Base-by-base conservation (phyloP, 2,888 invertebrate species). In the Drosophila phalerata region DNA sequence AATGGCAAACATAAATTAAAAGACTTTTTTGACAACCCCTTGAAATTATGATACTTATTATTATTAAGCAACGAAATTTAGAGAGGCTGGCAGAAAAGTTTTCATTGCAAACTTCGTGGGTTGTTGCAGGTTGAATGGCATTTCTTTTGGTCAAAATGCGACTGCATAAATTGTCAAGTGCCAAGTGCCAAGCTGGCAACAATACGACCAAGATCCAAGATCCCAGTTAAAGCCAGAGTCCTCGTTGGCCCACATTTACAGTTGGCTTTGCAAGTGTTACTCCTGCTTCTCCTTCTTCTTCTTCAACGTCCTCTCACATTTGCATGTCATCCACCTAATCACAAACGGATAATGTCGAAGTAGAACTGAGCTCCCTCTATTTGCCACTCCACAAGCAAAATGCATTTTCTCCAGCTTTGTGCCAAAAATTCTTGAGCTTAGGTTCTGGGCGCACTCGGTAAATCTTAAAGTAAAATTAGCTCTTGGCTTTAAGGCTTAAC, bases 1-100 rank as follows among this genome's bases (percentile, higher is more conserved):
- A 85, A 86, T 83, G 88, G 85, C 82, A 79, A 78, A 84, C 89
- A 85, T 85, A 85, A 85, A 85, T 85, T 85, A 88, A 88, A 86
- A 84, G 82, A 87, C 79, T 85, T 88, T 88, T 83, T 85, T 84
- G 85, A 85, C 85, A 88, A 84, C 87, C 85, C 81, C 85, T 84
- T 88, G 85, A 84, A 85, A 85, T 85, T 85, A 85, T 85, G 88
- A 88, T 84, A 84, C 84, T 88, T 85, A 88, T 85, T 88, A 85
- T 85, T 57, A 57, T 85, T 84, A 87, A 86, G 85, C 76, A 77
- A 53, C 69, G 42, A 34, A 17, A 61, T 68, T 67, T 58, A 37
- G 43, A 40, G 43, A 56, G 34, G 60, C 61, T 43, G 28, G 19
- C 55, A 34, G 17, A 48, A 78, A 84, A 85, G 53, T 87, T 87